Percentiles rank a stretch among this genome's conserved stretches.
Conservation (phyloP, 2,797 vertebrate genomes). For the Mormyrus proboscirostris region DNA sequence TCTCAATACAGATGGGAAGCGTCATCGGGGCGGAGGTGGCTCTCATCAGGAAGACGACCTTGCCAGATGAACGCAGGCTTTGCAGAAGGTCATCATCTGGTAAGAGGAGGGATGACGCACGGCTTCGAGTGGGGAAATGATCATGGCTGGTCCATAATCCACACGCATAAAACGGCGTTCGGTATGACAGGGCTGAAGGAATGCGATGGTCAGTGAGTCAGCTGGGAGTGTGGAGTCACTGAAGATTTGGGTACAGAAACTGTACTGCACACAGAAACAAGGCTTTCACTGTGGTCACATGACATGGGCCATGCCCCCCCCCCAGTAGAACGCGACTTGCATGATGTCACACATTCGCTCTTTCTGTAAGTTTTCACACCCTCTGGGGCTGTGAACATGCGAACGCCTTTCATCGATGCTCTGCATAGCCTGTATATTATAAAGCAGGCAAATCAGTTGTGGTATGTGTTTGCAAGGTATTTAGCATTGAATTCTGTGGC, state of each 20-base stretch:
- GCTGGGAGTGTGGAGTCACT: background rate
- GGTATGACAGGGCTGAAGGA: background rate
- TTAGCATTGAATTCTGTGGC: background rate
- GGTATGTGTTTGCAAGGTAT: background rate
- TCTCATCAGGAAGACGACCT: background rate
- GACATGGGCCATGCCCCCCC: background rate
- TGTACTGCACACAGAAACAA: background rate
- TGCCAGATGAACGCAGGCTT: background rate
- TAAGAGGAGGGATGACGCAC: background rate
- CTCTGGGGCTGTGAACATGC: background rate
- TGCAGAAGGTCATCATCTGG: background rate
- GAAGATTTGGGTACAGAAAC: background rate
- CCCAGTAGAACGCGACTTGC: background rate
- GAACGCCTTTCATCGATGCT: background rate
- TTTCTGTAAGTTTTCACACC: background rate
- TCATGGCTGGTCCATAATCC: background rate
- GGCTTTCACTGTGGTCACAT: background rate
- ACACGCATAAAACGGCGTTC: background rate
- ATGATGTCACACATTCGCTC: background rate
- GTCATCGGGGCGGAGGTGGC: background rate
- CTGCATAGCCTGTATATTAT: background rate
- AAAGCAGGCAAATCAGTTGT: background rate
- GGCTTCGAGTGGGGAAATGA: background rate
- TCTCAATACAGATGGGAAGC: background rate
- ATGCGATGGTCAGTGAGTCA: background rate